These are phyloP conservation scores for Steinernema scapterisci DNA, from an alignment of 2,888 invertebrate species.

Conservation along the genomic window DNA sequence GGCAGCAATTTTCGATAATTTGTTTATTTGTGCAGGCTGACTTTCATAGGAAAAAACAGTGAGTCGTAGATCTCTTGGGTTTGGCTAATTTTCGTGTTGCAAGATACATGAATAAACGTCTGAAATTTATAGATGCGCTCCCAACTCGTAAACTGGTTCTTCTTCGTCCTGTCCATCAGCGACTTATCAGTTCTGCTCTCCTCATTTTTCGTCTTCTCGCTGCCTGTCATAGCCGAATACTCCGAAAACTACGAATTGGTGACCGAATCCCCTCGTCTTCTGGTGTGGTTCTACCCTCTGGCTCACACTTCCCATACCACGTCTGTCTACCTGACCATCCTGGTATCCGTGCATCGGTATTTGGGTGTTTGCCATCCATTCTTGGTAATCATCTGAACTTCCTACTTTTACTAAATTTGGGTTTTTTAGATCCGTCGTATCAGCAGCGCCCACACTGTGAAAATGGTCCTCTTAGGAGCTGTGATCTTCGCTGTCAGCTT, in stretches of 20 bases:
- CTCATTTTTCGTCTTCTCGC: slow-evolving; percentile 59
- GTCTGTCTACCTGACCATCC: slow-evolving; percentile 59
- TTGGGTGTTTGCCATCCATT: slow-evolving; percentile 63
- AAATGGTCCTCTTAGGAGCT: slow-evolving; percentile 43
- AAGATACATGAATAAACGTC: too few relatives aligned
- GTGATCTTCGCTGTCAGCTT: slow-evolving; percentile 49
- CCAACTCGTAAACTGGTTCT: slow-evolving; percentile 61
- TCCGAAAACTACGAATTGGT: slow-evolving; percentile 38
- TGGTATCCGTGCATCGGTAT: slow-evolving; percentile 61
- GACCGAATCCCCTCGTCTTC: slow-evolving; percentile 36
- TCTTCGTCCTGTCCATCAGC: slow-evolving; percentile 51
- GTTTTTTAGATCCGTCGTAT: slow-evolving; percentile 56
- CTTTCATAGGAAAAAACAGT: too few relatives aligned
- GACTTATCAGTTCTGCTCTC: slow-evolving; percentile 56
- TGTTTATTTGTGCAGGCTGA: too few relatives aligned
- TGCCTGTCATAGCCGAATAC: slow-evolving; percentile 58
- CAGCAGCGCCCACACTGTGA: slow-evolving; percentile 48
- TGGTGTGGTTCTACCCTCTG: slow-evolving; percentile 53
- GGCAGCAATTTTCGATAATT: not conserved
- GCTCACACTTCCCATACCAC: slow-evolving; percentile 55
- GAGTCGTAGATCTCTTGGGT: too few relatives aligned
- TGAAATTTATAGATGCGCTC: slow-evolving; percentile 53
- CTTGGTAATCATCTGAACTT: slow-evolving; percentile 33
- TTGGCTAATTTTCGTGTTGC: too few relatives aligned
- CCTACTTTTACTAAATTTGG: not conserved